A percentile compares a stretch with the other conserved stretches of the same genome.
These are phyloP conservation scores for Varecia variegata DNA, from an alignment of 2,797 vertebrate species.

Conservation along the genomic window DNA sequence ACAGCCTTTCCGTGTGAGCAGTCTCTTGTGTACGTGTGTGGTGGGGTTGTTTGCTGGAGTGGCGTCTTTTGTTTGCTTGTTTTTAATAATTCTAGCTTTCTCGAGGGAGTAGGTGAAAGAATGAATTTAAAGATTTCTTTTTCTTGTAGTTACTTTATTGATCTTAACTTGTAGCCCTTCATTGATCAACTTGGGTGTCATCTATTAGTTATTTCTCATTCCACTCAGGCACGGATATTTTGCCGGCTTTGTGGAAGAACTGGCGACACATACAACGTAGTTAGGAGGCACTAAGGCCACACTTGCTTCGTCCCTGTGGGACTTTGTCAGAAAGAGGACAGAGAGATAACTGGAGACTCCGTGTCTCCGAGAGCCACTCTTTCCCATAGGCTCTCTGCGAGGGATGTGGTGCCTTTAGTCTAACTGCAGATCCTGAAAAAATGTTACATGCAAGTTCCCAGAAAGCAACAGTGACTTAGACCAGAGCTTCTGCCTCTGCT, in stretches of 20 bases:
- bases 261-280: accelerated
- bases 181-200: neutral
- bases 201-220: neutral
- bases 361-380: neutral
- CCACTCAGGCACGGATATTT: too few species aligned
- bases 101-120: neutral
- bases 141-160: neutral
- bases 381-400: accelerated
- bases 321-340: neutral
- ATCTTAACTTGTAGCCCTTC: neutral
- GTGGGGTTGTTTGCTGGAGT: neutral
- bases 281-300: neutral
- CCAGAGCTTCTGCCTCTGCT: neutral
- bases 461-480: neutral
- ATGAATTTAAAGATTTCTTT: neutral
- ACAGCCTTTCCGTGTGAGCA: neutral
- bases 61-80: neutral
- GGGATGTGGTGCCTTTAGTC: accelerated
- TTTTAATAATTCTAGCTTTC: neutral
- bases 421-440: neutral
- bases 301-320: neutral
- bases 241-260: neutral
- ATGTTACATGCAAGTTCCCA: neutral
- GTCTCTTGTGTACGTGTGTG: neutral
- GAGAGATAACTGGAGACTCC: neutral